Base-by-base conservation (phyloP, 2,113 vertebrate species). In the Mormyrus iriodes region DNA sequence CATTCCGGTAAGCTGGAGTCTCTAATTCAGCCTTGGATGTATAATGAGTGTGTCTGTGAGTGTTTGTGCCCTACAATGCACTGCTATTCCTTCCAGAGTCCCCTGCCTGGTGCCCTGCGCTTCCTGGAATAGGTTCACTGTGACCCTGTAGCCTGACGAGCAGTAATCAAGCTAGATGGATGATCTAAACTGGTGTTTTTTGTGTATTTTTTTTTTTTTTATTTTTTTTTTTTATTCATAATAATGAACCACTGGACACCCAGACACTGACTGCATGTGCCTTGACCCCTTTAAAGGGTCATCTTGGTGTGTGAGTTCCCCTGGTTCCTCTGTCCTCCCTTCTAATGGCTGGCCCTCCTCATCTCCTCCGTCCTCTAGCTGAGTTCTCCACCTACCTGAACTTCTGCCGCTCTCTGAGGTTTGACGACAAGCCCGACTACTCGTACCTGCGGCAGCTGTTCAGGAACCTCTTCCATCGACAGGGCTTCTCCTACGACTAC, bases 361-460 rank as follows among this genome's bases (percentile, higher is more conserved):
- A 65, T n/a, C 89, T 88, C 15, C 21, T n/a, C 61, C 1, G 8
- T 69, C 53, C 93, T 42, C 51, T 93, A 99, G 98, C 97, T 0
- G 98, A 99, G 93, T 99, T 99, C 93, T 98, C 98, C 0, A 99
- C 98, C 69, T 99, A 99, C 96, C 97, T 99, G 96, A 99, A 99
- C 94, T 99, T 99, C 90, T 99, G 98, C 94, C 98, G 98, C 89
- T 99, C 98, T 0, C 96, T 99, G 92, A 97, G 98, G 92, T 99
- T 99, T n/a, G 98, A 99, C 2, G 98, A 99, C 95, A 99, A 99
- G 93, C 98, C 98, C 0, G 98, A 99, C 94, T 99, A 99, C 94
- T 99, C 98, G 0, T 99, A 99, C 94, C 95, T 99, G 92, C 96
- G 98, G 86, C 98, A 99, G 93, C 98, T 99, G 89, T 99, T 99